A percentile compares a stretch with the other conserved stretches of the same genome.
phyloP scores from a whole-genome alignment of 1,140 invertebrate species.

The Drosophila navojoa region DNA sequence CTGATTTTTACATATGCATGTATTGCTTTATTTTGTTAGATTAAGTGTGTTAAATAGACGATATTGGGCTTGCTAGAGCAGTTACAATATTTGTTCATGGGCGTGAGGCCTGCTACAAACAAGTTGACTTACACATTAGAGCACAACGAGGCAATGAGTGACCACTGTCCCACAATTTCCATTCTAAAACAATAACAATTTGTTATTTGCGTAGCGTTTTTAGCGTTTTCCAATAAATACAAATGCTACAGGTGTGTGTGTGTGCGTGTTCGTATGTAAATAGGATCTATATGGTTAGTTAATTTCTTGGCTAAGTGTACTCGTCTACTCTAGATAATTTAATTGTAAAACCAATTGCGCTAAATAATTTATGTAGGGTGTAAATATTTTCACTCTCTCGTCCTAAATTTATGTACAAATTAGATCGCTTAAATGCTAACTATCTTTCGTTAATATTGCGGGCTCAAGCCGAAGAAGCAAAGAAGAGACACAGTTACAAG shows the following conservation, averaged over 20 bases:
- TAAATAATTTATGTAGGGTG: slow-evolving; percentile 71
- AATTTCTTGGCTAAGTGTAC: slow-evolving; percentile 56
- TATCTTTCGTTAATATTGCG: slow-evolving; percentile 27
- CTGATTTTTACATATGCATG: slow-evolving; percentile 33
- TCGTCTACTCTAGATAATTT: slow-evolving; percentile 50
- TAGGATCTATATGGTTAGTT: slow-evolving; percentile 43
- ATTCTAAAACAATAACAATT: slow-evolving; percentile 41
- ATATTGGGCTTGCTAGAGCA: slow-evolving; percentile 56
- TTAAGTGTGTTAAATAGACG: slow-evolving; percentile 42
- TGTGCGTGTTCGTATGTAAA: slow-evolving; percentile 25
- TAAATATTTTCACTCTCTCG: slow-evolving; percentile 35
- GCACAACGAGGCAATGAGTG: slow-evolving; percentile 41
- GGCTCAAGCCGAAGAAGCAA: slow-evolving; percentile 15
- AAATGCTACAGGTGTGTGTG: slow-evolving; percentile 32
- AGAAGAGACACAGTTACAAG: slow-evolving; percentile 4
- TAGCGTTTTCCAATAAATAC: slow-evolving; percentile 57
- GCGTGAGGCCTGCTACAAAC: slow-evolving; percentile 34
- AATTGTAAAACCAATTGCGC: slow-evolving; percentile 71
- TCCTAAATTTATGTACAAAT: slow-evolving; percentile 69
- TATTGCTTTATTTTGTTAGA: slow-evolving; percentile 21
- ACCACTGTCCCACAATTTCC: slow-evolving; percentile 12
- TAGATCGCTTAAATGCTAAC: slow-evolving; percentile 58
- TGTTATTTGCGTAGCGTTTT: slow-evolving; percentile 35
- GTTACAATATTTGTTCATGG: slow-evolving; percentile 46
- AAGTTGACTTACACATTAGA: slow-evolving; percentile 47